phyloP scores from a whole-genome alignment of 2,797 vertebrate species.

The Hydrophis major region DNA sequence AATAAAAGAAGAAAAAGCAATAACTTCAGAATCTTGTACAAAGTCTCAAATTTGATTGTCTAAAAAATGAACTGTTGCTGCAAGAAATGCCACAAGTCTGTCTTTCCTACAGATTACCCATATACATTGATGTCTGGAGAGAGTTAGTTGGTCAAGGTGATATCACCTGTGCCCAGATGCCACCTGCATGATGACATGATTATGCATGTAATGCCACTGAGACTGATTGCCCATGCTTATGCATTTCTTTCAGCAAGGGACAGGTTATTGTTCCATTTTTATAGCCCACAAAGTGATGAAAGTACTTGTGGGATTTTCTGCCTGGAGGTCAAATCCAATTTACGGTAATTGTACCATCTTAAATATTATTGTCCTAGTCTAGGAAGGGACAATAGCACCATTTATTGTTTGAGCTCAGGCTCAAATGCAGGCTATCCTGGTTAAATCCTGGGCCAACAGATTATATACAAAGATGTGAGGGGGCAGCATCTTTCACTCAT shows the following conservation, averaged over 20 bases:
- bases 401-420: neutral
- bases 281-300: neutral
- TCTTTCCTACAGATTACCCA: neutral
- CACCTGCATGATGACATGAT: neutral
- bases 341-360: neutral
- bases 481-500: neutral
- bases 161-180: neutral
- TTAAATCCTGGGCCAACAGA: conserved; percentile 31
- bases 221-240: neutral
- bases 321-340: neutral
- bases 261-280: neutral
- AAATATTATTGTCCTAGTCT: neutral
- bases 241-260: neutral
- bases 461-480: neutral
- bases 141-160: neutral
- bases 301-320: neutral
- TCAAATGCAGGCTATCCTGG: neutral
- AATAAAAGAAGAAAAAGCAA: conserved; percentile 54
- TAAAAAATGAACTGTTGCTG: neutral
- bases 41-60: conserved; percentile 3
- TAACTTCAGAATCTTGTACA: conserved; percentile 53
- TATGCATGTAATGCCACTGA: neutral
- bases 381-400: neutral
- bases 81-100: neutral
- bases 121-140: neutral